Base-by-base conservation (phyloP, 2,113 vertebrate species). In the Lucifuga dentata region DNA sequence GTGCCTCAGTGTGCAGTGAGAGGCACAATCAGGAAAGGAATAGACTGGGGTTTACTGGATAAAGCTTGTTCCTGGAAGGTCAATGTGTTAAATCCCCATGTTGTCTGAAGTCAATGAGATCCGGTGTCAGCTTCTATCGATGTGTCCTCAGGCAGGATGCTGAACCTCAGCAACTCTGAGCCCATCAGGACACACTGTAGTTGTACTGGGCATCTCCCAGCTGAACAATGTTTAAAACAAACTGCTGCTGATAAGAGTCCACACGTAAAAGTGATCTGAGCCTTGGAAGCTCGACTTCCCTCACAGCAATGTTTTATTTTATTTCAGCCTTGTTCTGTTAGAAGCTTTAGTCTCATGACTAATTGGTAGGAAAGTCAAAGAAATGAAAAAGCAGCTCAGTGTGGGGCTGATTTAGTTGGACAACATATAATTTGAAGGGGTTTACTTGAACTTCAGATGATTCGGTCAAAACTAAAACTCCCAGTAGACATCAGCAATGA, bases 381-480 rank as follows among this genome's bases (percentile, higher is more conserved):
- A n/a, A 51, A 48, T 13, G 11, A 71, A 19, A 29, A 7, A 13
- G 33, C 8, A 24, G 59, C 15, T 52, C 36, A 23, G 38, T 26
- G 2, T 13, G 11, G 11, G 12, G 8, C 11, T 2, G 40, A 19
- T 5, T 1, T 5, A 35, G 6, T 16, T 29, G 26, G 26, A 29
- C 7, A 29, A 55, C 56, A 38, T 13, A 20, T 8, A 0, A 29
- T 29, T 29, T 29, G 26, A 29, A 20, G 41, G 6, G 11, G 13
- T 43, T 50, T 44, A 50, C 50, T 63, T 73, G 46, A 20, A 66
- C 26, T 43, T 40, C 36, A 50, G 26, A 16, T 12, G 40, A 32
- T 26, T 49, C 8, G 24, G 23, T 23, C n/a, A 4, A 15, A 64
- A 43, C 20, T 10, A 21, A 40, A 23, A 12, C 4, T 48, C 15